A percentile compares a stretch with the other conserved stretches of the same genome.
These are phyloP conservation scores for Seira sanloemensis DNA, from an alignment of 2,888 invertebrate species.

Conservation along the genomic window DNA sequence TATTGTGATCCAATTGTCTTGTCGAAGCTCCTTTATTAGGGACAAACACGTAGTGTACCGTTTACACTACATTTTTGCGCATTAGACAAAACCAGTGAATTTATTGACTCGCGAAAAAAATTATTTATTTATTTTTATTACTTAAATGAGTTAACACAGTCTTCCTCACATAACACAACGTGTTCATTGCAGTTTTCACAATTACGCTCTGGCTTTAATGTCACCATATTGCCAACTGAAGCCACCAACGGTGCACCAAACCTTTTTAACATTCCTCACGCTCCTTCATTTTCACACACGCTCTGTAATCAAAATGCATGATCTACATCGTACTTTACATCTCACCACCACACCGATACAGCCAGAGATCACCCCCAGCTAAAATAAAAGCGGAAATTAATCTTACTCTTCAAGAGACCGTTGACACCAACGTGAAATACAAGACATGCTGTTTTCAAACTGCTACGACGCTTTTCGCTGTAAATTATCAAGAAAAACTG, in stretches of 20 bases:
- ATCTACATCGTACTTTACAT: not conserved
- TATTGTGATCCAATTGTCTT: slow-evolving; percentile 51
- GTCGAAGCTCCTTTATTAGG: slow-evolving; percentile 47
- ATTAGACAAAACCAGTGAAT: not conserved
- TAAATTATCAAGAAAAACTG: not conserved
- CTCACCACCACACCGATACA: no score
- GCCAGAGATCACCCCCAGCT: not conserved
- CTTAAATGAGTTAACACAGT: slow-evolving; percentile 9
- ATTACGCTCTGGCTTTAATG: slow-evolving; percentile 1
- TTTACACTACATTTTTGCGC: no score
- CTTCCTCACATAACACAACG: not conserved
- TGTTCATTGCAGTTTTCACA: not conserved
- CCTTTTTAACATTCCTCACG: not conserved
- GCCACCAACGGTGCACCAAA: slow-evolving; percentile 8
- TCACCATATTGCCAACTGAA: not conserved
- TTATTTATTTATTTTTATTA: slow-evolving; percentile 16
- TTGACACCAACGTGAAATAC: not conserved
- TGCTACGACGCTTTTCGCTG: not conserved
- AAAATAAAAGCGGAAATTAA: not conserved
- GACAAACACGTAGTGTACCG: slow-evolving; percentile 61
- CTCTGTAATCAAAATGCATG: not conserved
- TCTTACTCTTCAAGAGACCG: not conserved
- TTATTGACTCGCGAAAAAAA: not conserved
- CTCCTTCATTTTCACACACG: not conserved
- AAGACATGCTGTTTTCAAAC: not conserved